Base-by-base conservation (phyloP, 2,113 vertebrate genomes). In the Argyrosomus japonicus region DNA sequence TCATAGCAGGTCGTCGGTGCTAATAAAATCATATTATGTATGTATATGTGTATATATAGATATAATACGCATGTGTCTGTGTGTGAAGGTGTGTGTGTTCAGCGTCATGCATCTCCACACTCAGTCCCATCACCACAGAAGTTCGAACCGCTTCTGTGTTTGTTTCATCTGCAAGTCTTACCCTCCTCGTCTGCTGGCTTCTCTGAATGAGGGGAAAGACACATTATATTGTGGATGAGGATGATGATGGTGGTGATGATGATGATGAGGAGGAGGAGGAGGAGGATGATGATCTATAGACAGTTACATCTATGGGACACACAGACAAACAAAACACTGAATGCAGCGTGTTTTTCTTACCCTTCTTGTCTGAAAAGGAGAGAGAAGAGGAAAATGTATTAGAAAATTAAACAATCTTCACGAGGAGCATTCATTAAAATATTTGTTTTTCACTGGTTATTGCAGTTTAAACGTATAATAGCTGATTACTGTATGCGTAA, bases 101-200 rank as follows among this genome's bases (percentile, higher is more conserved):
- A 2, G 58, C 43, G 12, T 89, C 90, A 90, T 92, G 87, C 88
- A 64, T 60, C 63, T 87, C 68, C 90, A 93, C 88, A 27, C 91
- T 88, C 86, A 87, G 82, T 60, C 81, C 70, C 87, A 76, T 74
- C 69, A 63, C 89, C 91, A 91, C 90, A 91, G 89, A 92, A 84
- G 85, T 75, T 68, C 21, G 7, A 36, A 21, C 60, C 21, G 40
- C 67, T 93, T 92, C 88, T 90, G 88, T 89, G 88, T 86, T 87
- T 80, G 54, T 81, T 83, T 79, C 8, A 77, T 80, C 45, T 65
- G 48, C 65, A 47, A 32, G 17, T 88, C 93, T 93, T 93, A 94
- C 93, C 93, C 68, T 91, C 79, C 50, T 93, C 89, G 67, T 93
- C 91, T 1, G 32, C 75, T 19, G 83, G 47, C 23, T 61, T 57